Conservation (phyloP, 2,888 invertebrate species). For the Drosophila recens region DNA sequence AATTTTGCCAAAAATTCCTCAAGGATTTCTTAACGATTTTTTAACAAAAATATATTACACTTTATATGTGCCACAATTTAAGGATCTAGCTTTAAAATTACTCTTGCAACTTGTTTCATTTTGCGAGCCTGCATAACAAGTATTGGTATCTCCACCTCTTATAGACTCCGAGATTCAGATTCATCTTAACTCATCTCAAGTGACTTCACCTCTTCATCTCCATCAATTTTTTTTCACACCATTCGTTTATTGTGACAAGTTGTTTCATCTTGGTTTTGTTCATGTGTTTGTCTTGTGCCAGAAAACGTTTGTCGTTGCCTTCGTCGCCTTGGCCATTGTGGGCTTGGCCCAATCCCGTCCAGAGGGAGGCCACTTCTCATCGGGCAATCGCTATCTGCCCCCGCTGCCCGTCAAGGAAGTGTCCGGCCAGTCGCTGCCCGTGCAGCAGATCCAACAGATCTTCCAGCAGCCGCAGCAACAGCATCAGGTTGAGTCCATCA, state of each 20-base stretch:
- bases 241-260: constrained; percentile 24
- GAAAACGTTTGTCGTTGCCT: constrained; percentile 64
- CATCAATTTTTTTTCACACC: constrained; percentile 1
- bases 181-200: not conserved
- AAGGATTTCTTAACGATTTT: too few relatives aligned
- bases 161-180: too few relatives aligned
- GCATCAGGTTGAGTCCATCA: constrained; percentile 70
- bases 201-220: not conserved
- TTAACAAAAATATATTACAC: not conserved
- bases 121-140: not conserved
- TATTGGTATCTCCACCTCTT: too few relatives aligned
- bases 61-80: not conserved
- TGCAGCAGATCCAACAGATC: constrained; percentile 38
- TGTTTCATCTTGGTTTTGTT: constrained; percentile 3
- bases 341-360: constrained; percentile 56
- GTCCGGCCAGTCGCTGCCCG: constrained; percentile 38
- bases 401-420: constrained; percentile 46
- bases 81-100: not conserved
- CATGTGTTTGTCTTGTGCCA: constrained; percentile 33
- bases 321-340: constrained; percentile 51
- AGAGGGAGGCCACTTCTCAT: constrained; percentile 59
- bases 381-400: constrained; percentile 62
- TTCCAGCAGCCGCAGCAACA: constrained; percentile 44
- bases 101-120: not conserved
- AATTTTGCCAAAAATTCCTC: too few relatives aligned